These are phyloP conservation scores for Rhamnusium bicolor DNA, from an alignment of 2,888 invertebrate species.

Conservation along the genomic window DNA sequence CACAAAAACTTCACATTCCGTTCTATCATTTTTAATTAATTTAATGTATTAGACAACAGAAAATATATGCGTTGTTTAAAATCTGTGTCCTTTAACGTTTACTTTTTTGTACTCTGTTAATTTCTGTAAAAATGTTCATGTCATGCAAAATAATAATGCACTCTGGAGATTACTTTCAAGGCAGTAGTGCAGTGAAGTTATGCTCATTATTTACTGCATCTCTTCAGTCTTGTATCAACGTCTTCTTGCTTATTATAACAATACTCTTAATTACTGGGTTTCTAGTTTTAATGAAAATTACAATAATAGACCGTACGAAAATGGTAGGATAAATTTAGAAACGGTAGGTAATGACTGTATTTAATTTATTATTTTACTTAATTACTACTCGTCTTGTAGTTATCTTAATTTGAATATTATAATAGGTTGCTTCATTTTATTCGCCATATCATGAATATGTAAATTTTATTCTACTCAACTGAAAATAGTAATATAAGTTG, in stretches of 20 bases:
- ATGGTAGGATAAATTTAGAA: background rate
- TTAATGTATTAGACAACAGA: background rate
- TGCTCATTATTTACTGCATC: conserved; percentile 10
- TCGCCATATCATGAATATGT: background rate
- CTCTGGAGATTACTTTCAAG: conserved; percentile 31
- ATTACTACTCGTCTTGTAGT: conserved; percentile 7
- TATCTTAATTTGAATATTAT: conserved; percentile 22
- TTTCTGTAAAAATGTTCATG: conserved; percentile 16
- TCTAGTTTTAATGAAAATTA: background rate
- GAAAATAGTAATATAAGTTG: background rate
- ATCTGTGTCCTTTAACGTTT: background rate
- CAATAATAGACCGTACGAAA: conserved; percentile 5
- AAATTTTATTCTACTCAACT: background rate
- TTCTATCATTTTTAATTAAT: conserved; percentile 12
- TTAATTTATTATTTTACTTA: conserved; percentile 26
- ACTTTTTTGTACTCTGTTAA: conserved; percentile 15
- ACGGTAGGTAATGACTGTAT: background rate
- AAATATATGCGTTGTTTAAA: background rate
- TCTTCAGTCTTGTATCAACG: conserved; percentile 2
- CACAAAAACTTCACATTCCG: too few relatives aligned
- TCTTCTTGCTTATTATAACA: conserved; percentile 10
- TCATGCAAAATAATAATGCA: conserved; percentile 32
- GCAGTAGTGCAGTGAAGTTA: conserved; percentile 1
- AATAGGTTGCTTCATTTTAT: conserved; percentile 1
- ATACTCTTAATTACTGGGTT: conserved; percentile 8